Evolutionary conservation across 2,888 invertebrate species (phyloP).

Genomic region (Poecilus cupreus): DNA sequence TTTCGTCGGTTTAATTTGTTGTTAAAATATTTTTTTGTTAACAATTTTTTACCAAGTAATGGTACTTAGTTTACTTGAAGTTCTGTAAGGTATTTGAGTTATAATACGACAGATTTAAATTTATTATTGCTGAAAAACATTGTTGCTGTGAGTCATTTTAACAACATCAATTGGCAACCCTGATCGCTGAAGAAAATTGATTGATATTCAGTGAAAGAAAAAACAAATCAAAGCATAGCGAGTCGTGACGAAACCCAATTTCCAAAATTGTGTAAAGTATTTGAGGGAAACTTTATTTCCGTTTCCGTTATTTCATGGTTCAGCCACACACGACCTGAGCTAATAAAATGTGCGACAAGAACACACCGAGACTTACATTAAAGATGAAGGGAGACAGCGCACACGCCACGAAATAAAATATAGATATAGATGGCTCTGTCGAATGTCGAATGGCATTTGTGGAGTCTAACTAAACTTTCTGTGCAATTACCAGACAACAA

Average conservation of each 20-base stretch:
- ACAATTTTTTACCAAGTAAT: no score
- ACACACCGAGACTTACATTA: neutral
- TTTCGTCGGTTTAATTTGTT: no score
- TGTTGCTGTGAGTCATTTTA: no score
- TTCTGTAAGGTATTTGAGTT: no score
- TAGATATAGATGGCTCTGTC: conserved; percentile 36
- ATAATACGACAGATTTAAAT: no score
- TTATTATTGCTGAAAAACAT: no score
- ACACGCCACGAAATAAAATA: conserved; percentile 13
- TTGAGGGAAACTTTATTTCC: conserved; percentile 18
- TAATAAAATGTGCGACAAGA: conserved; percentile 5
- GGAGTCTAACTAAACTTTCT: conserved; percentile 26
- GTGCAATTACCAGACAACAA: conserved; percentile 51
- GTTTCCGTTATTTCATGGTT: conserved; percentile 14
- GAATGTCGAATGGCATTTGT: conserved; percentile 16
- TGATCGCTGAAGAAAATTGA: neutral
- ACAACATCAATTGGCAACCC: no score
- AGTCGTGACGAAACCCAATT: conserved; percentile 10
- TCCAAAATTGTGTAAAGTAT: conserved; percentile 23
- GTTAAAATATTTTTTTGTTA: no score
- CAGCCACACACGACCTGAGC: conserved; percentile 22
- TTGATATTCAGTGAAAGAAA: neutral
- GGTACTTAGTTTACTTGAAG: no score
- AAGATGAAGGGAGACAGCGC: neutral
- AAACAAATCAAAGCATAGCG: conserved; percentile 2